These are phyloP conservation scores for Litoditis marina DNA, from an alignment of 2,888 invertebrate genomes.

Conservation along the genomic window DNA sequence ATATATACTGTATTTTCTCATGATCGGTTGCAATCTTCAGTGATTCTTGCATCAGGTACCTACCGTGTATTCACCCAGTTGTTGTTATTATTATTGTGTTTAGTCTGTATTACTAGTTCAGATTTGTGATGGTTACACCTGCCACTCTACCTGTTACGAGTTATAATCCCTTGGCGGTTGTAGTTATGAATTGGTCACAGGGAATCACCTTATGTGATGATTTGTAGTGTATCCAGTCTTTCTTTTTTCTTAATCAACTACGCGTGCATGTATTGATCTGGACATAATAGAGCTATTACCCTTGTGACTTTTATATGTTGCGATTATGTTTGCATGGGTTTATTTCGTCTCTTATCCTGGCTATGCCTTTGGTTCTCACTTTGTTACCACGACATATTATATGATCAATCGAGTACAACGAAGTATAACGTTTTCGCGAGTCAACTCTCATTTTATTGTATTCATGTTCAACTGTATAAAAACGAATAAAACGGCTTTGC, in stretches of 20 bases:
- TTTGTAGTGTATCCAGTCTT: neutral
- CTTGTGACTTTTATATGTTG: neutral
- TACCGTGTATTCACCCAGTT: no score
- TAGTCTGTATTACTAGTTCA: neutral
- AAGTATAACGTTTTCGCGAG: no score
- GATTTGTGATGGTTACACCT: neutral
- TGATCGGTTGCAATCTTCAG: constrained; percentile 18
- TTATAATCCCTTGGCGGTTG: neutral
- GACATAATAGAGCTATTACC: constrained; percentile 1
- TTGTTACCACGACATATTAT: constrained; percentile 1
- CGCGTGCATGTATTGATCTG: constrained; percentile 1
- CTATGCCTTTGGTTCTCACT: neutral
- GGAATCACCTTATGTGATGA: constrained; percentile 1
- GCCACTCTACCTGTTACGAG: neutral
- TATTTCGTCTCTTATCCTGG: constrained; percentile 1
- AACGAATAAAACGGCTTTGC: no score
- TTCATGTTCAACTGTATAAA: no score
- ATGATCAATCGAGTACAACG: no score
- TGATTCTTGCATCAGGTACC: constrained; percentile 16
- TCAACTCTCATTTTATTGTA: no score
- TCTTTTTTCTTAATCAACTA: neutral
- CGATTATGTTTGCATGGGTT: constrained; percentile 1
- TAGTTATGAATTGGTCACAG: neutral
- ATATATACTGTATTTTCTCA: no score
- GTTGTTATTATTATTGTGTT: neutral